phyloP scores from a whole-genome alignment of 1,140 invertebrate genomes.

The Chlorops oryzae region DNA sequence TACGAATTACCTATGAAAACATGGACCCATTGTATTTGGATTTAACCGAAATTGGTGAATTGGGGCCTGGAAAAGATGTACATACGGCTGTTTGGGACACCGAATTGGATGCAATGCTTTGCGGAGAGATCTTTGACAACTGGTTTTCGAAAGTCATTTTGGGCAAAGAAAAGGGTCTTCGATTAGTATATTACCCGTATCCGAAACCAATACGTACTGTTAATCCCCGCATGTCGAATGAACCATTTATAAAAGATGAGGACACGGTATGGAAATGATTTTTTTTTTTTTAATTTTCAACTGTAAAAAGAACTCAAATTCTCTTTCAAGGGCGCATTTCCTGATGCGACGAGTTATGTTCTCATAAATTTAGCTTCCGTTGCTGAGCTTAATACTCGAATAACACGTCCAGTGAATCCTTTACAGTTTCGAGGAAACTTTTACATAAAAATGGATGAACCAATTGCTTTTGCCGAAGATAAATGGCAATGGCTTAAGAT shows the following conservation, averaged over 20 bases:
- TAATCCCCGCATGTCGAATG: slow-evolving; percentile 20
- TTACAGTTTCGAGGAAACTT: slow-evolving; percentile 53
- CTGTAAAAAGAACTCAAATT: not conserved
- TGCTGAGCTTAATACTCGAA: slow-evolving; percentile 47
- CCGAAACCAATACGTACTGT: slow-evolving; percentile 39
- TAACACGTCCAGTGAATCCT: slow-evolving; percentile 47
- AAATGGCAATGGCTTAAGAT: slow-evolving; percentile 43
- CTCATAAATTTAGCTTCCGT: slow-evolving; percentile 49
- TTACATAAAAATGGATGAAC: slow-evolving; percentile 48
- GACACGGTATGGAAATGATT: slow-evolving; percentile 34
- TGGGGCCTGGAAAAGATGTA: slow-evolving; percentile 34
- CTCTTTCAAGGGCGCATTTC: slow-evolving; percentile 47
- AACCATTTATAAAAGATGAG: slow-evolving; percentile 28
- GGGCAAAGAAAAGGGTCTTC: slow-evolving; percentile 52
- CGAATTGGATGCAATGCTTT: slow-evolving; percentile 52
- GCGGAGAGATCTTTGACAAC: slow-evolving; percentile 55
- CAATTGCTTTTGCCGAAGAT: slow-evolving; percentile 49
- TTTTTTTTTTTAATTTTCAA: too few relatives aligned
- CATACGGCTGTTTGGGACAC: slow-evolving; percentile 51
- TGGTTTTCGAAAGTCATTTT: slow-evolving; percentile 58
- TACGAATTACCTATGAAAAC: slow-evolving; percentile 46
- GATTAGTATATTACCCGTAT: slow-evolving; percentile 55
- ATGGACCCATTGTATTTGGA: slow-evolving; percentile 52
- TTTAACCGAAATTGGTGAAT: slow-evolving; percentile 26
- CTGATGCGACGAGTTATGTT: slow-evolving; percentile 50